A percentile compares a stretch with the other conserved stretches of the same genome.
phyloP scores from a whole-genome alignment of 2,113 vertebrate genomes.

The Podarcis raffonei region DNA sequence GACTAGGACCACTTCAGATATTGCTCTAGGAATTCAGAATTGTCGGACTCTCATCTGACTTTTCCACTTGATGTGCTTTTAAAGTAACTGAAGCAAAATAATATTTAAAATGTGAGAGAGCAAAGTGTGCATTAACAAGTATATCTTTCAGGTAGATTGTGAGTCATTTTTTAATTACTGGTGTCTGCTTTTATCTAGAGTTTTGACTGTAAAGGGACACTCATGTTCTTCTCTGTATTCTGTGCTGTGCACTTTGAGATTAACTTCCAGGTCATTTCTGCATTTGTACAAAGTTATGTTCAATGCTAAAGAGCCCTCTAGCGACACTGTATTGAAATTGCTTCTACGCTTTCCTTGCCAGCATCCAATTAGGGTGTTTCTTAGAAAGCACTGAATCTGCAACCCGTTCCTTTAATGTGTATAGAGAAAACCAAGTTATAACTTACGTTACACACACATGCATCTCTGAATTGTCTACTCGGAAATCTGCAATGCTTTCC shows the following conservation, averaged over 20 bases:
- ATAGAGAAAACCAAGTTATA: background rate
- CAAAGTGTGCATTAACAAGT: slow-evolving; percentile 22
- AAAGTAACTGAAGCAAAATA: background rate
- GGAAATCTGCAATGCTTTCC: background rate
- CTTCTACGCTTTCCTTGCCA: slow-evolving; percentile 12
- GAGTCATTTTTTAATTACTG: slow-evolving; percentile 13
- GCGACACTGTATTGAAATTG: slow-evolving; percentile 57
- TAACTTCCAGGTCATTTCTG: slow-evolving; percentile 63
- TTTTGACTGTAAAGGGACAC: slow-evolving; percentile 23
- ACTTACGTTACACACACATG: slow-evolving; percentile 2
- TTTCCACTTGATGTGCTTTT: background rate
- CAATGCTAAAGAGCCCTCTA: slow-evolving; percentile 70
- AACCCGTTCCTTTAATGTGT: slow-evolving; percentile 11
- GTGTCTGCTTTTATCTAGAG: slow-evolving; percentile 39
- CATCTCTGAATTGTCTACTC: background rate
- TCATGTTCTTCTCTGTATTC: slow-evolving; percentile 24
- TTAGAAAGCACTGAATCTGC: slow-evolving; percentile 15
- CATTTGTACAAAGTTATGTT: slow-evolving; percentile 53
- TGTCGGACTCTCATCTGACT: background rate
- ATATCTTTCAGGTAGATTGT: background rate
- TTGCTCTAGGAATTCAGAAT: background rate
- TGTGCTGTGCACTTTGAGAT: slow-evolving; percentile 36
- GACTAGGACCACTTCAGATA: background rate
- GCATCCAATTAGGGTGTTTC: background rate
- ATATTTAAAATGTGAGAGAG: slow-evolving; percentile 19